These are phyloP conservation scores for Tachycineta bicolor DNA, from an alignment of 2,113 vertebrate genomes.

Conservation along the genomic window DNA sequence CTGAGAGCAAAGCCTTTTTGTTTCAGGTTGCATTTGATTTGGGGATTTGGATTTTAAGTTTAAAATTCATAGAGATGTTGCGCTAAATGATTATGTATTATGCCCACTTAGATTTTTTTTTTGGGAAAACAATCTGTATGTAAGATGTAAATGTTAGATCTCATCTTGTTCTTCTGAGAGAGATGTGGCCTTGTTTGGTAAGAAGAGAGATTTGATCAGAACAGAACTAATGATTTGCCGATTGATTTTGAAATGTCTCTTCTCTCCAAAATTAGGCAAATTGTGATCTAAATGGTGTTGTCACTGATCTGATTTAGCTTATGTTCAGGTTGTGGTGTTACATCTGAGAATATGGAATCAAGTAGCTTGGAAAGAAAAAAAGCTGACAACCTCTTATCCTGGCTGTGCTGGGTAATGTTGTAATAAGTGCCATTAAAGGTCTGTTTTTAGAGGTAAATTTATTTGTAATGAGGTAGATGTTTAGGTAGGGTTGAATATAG, in stretches of 20 bases:
- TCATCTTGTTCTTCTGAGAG: not conserved
- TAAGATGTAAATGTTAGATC: not conserved
- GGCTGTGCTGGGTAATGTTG: not conserved
- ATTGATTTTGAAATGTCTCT: not conserved
- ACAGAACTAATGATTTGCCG: not conserved
- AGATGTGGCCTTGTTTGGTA: not conserved
- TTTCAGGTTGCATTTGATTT: not conserved
- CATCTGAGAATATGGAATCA: not conserved
- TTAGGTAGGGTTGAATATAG: not conserved
- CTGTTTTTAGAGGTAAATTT: not conserved
- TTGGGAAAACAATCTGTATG: fast-evolving
- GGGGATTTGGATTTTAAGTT: not conserved
- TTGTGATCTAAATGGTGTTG: not conserved
- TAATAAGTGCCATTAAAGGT: not conserved
- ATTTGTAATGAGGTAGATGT: not conserved
- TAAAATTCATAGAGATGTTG: not conserved
- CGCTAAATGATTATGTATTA: not conserved
- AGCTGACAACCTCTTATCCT: not conserved
- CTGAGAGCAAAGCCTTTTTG: not conserved
- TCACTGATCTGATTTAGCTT: not conserved
- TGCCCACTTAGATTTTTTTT: not conserved
- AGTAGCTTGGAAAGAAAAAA: not conserved
- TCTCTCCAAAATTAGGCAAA: not conserved
- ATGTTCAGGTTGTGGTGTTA: not conserved
- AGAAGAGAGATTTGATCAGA: not conserved